Base-by-base conservation (phyloP, 2,113 vertebrate genomes). In the Cyphomyrus discorhynchus region DNA sequence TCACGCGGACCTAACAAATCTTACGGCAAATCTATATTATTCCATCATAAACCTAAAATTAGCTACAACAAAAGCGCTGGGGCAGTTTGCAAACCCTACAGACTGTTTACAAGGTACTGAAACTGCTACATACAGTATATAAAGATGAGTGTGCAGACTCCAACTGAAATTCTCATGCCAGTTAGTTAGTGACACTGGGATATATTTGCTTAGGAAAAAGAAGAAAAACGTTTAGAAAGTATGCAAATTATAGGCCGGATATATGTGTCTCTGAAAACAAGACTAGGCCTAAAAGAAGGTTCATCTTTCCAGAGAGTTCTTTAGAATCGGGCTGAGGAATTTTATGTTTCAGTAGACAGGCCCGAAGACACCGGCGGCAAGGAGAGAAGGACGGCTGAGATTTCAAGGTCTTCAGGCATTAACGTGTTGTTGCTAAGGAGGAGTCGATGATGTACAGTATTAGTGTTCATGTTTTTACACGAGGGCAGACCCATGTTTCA, bases 301-400 rank as follows among this genome's bases (percentile, higher is more conserved):
- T 87, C 84, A 21, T 46, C 46, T 88, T 90, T 90, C 85, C 84
- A 56, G 85, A 45, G 24, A 35, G 58, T 87, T 53, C 39, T 10
- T 66, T 31, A 82, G 10, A 31, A 47, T 53, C 82, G 47, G 87
- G 24, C 49, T n/a, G 88, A 84, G 87, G 35, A 82, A 88, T 88
- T 70, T 39, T 58, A 80, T 39, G 56, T 90, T 58, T 83, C n/a
- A 39, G 46, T 19, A 88, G 77, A 88, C 70, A 88, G 52, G 85
- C 86, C 86, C 24, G 5, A 90, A 88, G 89, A 88, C 66, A 88
- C 31, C 0, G 50, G 35, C 56, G 56, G 62, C 19, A 49, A 45
- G 86, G 31, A 31, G 83, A 86, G 82, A 31, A 13, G 42, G 52
- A 39, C 27, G 46, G 84, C 56, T 86, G 47, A 87, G 62, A 74